A percentile compares a stretch with the other conserved stretches of the same genome.
These are phyloP conservation scores for Aphidoletes aphidimyza DNA, from an alignment of 2,888 invertebrate species.

Conservation along the genomic window DNA sequence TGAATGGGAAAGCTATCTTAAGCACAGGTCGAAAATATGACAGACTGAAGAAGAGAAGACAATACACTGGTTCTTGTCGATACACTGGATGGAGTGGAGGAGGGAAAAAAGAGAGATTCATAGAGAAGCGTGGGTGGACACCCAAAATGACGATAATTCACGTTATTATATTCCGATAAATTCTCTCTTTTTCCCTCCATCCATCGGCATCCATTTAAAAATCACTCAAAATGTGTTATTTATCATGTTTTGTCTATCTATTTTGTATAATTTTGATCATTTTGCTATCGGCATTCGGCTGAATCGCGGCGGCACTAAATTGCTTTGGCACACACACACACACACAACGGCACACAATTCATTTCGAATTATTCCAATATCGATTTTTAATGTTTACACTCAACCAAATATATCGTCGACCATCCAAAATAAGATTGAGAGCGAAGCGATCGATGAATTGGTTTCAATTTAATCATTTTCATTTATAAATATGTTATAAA, in stretches of 20 bases:
- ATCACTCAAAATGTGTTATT: constrained; percentile 43
- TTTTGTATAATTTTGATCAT: constrained; percentile 36
- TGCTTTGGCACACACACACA: background rate
- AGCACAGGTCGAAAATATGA: background rate
- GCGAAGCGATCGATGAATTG: constrained; percentile 35
- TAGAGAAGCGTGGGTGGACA: constrained; percentile 52
- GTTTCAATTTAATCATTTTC: constrained; percentile 52
- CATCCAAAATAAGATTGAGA: background rate
- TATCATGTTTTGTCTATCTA: constrained; percentile 42
- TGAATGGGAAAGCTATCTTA: background rate
- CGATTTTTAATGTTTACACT: constrained; percentile 49
- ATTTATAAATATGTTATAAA: constrained; percentile 29
- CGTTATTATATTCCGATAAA: constrained; percentile 50
- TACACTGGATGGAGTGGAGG: too few relatives aligned
- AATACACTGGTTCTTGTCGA: background rate
- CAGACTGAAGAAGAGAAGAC: background rate
- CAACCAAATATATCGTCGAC: background rate
- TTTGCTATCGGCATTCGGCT: background rate
- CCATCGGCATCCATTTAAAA: background rate
- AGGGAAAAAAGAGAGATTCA: background rate
- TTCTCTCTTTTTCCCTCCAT: background rate
- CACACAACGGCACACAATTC: background rate
- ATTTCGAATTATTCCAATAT: background rate
- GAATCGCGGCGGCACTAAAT: background rate
- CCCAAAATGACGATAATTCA: constrained; percentile 41